Base-by-base conservation (phyloP, 2,888 invertebrate genomes). In the Chaetogeoica ovagalla region DNA sequence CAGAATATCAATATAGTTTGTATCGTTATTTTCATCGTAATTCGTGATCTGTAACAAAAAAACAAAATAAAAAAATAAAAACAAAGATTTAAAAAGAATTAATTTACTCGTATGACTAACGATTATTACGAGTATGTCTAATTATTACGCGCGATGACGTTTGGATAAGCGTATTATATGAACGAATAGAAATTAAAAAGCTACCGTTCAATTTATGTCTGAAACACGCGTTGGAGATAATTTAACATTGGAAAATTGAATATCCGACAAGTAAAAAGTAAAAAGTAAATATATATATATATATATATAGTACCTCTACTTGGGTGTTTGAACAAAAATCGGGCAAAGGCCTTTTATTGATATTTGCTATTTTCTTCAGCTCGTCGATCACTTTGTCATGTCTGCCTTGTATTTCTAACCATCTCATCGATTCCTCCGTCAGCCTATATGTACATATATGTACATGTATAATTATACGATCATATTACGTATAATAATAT, bases 401-500 rank as follows among this genome's bases (percentile, higher is more conserved):
- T 81, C 69, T 82, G 8, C 79, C 73, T 60, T 81, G 81, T n/a
- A 48, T 81, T 60, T 81, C 72, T 19, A 82, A n/a, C 82, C 82
- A 82, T 15, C 81, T 81, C 81, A 82, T 73, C 17, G 82, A 82
- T 57, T 82, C 82, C 60, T 81, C 72, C 19, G 81, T 68, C n/a
- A 72, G 39, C 81, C 82, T 82, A 17, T 13, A 37, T 4, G 15
- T 5, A 8, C 4, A 37, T 19, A 74, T 30, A 30, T 30, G 4
- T 30, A n/a, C n/a, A n/a, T n/a, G n/a, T n/a, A n/a, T n/a, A n/a
- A n/a, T n/a, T n/a, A 63, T 11, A 21, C n/a, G 8, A 5, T 0
- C 15, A 9, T 30, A 30, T 17, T 30, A 30, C 6, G 15, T 13
- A 15, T 21, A 66, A n/a, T 13, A 3, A 48, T 15, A 17, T 11